Base-by-base conservation (phyloP, 2,113 vertebrate species). In the Malurus elegans region DNA sequence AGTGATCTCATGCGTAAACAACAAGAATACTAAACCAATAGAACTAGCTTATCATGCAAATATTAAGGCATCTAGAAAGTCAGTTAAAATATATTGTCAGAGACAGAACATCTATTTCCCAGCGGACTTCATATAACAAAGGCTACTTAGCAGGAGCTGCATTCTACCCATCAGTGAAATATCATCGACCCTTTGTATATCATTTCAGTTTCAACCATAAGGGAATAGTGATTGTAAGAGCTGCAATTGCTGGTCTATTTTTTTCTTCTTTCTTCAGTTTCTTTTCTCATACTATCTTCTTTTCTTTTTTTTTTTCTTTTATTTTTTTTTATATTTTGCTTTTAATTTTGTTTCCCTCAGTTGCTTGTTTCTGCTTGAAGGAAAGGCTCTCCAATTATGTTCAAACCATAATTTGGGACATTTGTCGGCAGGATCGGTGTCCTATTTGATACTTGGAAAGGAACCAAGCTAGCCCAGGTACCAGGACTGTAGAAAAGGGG, bases 381-480 rank as follows among this genome's bases (percentile, higher is more conserved):
- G 98, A 99, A 99, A 97, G 99, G 99, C 97, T 99, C 99, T 99
- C 99, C 99, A 98, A 99, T 99, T 99, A 99, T 98, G 98, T 99
- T 99, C 99, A 99, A 98, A 98, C 99, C 98, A 98, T 99, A 99
- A 98, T 99, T 99, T 98, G 99, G 99, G 98, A 99, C 99, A 98
- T 99, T 99, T 98, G 99, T 98, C 95, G 99, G 99, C 98, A 99
- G 98, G 98, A 99, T 99, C 98, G 98, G 98, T 98, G 99, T 99
- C 98, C 99, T 99, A 97, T 99, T 99, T 98, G 99, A 99, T 98
- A 99, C 99, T 99, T 99, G 99, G 98, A 99, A 99, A 98, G 99
- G 99, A 98, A 99, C 99, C 99, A 99, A 99, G 98, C 99, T 99
- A 99, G 99, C 99, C 99, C 99, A 99, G 98, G 99, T 99, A 99